These are phyloP conservation scores for Globodera rostochiensis DNA, from an alignment of 1,140 invertebrate genomes.

Conservation along the genomic window DNA sequence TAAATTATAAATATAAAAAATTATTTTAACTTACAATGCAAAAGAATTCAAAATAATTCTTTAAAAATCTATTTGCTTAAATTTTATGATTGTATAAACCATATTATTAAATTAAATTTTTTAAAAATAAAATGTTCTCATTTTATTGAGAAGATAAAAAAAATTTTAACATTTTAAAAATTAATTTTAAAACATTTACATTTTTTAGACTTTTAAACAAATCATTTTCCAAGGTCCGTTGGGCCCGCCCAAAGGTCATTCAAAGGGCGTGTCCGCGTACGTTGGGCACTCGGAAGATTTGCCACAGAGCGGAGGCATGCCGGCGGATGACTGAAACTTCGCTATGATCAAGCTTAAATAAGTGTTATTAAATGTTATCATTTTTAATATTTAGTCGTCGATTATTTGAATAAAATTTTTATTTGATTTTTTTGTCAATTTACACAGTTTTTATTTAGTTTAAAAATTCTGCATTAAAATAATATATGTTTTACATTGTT, in stretches of 20 bases:
- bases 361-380: neutral
- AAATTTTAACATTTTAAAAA: no score
- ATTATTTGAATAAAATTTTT: neutral
- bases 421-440: neutral
- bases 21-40: no score
- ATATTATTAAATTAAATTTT: no score
- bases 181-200: neutral
- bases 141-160: no score
- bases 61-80: no score
- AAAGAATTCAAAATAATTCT: no score
- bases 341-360: no score
- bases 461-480: neutral
- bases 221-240: neutral
- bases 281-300: neutral
- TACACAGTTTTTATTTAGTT: constrained; percentile 10
- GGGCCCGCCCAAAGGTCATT: neutral
- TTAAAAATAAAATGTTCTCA: no score
- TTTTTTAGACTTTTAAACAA: neutral
- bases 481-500: neutral
- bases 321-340: neutral
- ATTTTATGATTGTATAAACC: no score
- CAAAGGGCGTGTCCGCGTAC: neutral
- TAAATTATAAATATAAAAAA: no score
- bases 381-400: neutral
- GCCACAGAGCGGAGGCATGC: neutral